Evolutionary conservation across 2,888 invertebrate species (phyloP), one percentile per base, ranked within the genome.

Genomic region (Octonoba sinensis): DNA sequence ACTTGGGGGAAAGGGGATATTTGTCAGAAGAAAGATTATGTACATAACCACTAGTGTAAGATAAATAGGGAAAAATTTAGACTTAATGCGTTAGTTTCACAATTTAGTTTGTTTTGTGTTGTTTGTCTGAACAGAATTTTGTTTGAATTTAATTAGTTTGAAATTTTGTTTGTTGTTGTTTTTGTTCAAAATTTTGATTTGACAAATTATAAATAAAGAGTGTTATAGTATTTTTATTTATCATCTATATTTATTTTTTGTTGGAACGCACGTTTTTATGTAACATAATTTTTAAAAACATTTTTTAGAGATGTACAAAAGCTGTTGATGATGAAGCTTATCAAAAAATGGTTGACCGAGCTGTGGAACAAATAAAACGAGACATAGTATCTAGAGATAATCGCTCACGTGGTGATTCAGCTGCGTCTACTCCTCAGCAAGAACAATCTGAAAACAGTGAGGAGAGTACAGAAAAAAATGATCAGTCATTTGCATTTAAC

Each of bases 261-360:
- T n/a, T n/a, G 3, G 4, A 3, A 59, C 12, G 59, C 4, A 15
- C 18, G 3, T 18, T 3, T 59, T 24, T 59, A 8, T 22, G 59
- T 8, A 59, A 59, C 20, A 3, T 4, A 18, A 22, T 3, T 59
- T 15, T 20, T 3, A 18, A 18, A 20, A 18, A 18, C 3, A 12
- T 75, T 27, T 49, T 69, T 12, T 62, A 85, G 85, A 85, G 86
- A 75, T 96, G 96, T 88, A 95, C 94, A 87, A 94, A 95, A 65
- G 95, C 95, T 0, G 95, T 96, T 1, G 96, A 96, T 87, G 96
- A 97, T n/a, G 96, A 96, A 0, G 93, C 95, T 57, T 97, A 97
- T 89, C 92, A 93, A 84, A 93, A 93, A 85, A 94, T 98, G 94
- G 95, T 98, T 16, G 94, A 95, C 3, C 88, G 88, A 75, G 88